Evolutionary conservation across 2,113 vertebrate genomes (phyloP).

Genomic region (Datnioides undecimradiatus): DNA sequence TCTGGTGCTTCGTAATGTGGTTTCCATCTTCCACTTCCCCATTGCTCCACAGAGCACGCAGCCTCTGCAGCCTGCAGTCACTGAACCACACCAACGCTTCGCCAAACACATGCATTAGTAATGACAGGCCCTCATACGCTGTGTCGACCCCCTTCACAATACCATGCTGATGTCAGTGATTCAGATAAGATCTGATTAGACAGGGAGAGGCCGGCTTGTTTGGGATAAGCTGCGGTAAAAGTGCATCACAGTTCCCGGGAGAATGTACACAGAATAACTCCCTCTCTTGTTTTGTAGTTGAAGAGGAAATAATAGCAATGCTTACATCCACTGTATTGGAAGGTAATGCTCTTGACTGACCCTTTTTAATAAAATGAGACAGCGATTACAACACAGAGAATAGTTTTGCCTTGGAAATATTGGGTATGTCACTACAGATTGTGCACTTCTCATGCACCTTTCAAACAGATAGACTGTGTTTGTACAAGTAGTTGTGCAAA

Average conservation of each 20-base stretch:
- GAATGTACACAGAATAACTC: neutral
- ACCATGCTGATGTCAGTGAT: constrained; percentile 7
- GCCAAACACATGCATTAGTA: constrained; percentile 61
- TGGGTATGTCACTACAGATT: neutral
- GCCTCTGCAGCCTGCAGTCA: constrained; percentile 48
- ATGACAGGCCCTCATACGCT: constrained; percentile 21
- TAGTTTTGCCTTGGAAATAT: constrained; percentile 1
- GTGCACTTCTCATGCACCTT: neutral
- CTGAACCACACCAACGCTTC: constrained; percentile 36
- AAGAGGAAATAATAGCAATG: neutral
- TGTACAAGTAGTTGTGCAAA: constrained; percentile 27
- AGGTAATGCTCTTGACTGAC: neutral
- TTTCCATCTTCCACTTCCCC: constrained; percentile 33
- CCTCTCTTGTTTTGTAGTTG: neutral
- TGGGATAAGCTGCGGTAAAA: constrained; percentile 9
- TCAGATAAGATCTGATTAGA: constrained; percentile 36
- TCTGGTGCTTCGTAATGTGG: constrained; percentile 8
- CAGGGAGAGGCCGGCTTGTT: constrained; percentile 4
- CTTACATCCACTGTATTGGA: neutral
- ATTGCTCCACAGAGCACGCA: constrained; percentile 17
- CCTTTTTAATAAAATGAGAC: neutral
- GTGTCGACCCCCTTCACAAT: neutral
- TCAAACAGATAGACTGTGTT: constrained; percentile 34
- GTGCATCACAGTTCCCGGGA: neutral
- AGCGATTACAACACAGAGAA: neutral